Evolutionary conservation across 2,888 invertebrate species (phyloP), one percentile per base, ranked within the genome.

Genomic region (Bedellia somnulentella): DNA sequence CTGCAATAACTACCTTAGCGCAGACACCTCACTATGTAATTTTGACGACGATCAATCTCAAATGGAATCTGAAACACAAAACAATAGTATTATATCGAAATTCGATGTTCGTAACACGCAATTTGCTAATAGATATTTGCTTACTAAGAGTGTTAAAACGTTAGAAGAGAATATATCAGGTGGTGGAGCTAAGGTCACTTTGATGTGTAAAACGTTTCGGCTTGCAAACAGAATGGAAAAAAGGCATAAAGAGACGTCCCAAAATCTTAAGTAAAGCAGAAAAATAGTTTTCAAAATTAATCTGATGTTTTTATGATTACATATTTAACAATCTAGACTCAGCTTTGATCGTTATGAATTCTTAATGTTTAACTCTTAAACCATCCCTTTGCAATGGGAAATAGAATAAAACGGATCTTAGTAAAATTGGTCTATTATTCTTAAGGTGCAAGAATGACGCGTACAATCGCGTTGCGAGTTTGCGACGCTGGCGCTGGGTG

Each of bases 141-240:
- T 71, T 36, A 67, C 66, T 4, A 70, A 64, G 27, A 57, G 71
- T 3, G 46, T 64, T 12, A 73, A 70, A 42, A 53, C 59, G 2
- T 44, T 73, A 15, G 68, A 73, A 30, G 60, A 70, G 36, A 64
- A 51, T 26, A 45, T 70, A 15, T 49, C 60, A 3, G 60, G 63
- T 5, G 66, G 67, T 1, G 56, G n/a, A n/a, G n/a, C 60, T n/a
- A 68, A 71, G 42, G 71, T 73, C 13, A 75, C 73, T 4, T 44
- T 75, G 22, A 54, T 71, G 21, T 75, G 73, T 39, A 75, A 73
- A 52, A 75, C 73, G 12, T 75, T 64, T 40, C 60, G 55, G 39
- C 44, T 75, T 34, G 44, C 62, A 4, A 53, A 66, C 36, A 53
- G 73, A 37, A 43, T 47, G n/a, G 6, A 12, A 27, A 2, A 5